Evolutionary conservation across 2,113 vertebrate species (phyloP).

Genomic region (Oryzias celebensis): DNA sequence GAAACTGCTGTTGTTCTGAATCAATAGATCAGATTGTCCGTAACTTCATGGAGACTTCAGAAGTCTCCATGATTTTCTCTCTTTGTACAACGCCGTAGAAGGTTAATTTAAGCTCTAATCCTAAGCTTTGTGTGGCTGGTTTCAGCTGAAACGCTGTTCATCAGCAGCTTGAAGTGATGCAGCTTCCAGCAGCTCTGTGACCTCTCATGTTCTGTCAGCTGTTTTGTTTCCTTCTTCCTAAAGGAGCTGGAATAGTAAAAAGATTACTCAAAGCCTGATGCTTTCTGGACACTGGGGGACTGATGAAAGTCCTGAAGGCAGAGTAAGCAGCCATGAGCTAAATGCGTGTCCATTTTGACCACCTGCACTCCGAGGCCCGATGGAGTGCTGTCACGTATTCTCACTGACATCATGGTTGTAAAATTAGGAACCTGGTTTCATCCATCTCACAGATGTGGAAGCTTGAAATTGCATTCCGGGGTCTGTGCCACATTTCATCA

Average conservation of each 20-base stretch:
- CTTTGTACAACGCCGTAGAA: no score
- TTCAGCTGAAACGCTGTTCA: no score
- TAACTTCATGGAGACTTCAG: no score
- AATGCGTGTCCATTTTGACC: background rate
- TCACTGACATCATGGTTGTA: slow-evolving; percentile 17
- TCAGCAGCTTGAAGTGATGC: background rate
- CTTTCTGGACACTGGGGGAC: background rate
- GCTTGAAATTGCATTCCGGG: slow-evolving; percentile 18
- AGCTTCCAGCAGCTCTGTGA: background rate
- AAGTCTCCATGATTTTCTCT: no score
- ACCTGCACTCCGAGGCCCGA: slow-evolving; percentile 3
- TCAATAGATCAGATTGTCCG: no score
- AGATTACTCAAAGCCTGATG: background rate
- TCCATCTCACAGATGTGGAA: slow-evolving; percentile 21
- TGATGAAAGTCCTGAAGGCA: background rate
- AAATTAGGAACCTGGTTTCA: slow-evolving; percentile 19
- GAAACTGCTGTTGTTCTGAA: no score
- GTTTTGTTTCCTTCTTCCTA: background rate
- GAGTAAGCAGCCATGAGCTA: background rate
- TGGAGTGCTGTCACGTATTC: slow-evolving; percentile 8
- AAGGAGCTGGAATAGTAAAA: background rate
- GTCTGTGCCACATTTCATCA: slow-evolving; percentile 17
- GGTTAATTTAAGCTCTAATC: no score
- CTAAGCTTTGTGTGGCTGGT: no score
- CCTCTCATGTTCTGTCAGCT: background rate